Evolutionary conservation across 2,888 invertebrate species (phyloP), one percentile per base, ranked within the genome.

Genomic region (Orthonevra nobilis): DNA sequence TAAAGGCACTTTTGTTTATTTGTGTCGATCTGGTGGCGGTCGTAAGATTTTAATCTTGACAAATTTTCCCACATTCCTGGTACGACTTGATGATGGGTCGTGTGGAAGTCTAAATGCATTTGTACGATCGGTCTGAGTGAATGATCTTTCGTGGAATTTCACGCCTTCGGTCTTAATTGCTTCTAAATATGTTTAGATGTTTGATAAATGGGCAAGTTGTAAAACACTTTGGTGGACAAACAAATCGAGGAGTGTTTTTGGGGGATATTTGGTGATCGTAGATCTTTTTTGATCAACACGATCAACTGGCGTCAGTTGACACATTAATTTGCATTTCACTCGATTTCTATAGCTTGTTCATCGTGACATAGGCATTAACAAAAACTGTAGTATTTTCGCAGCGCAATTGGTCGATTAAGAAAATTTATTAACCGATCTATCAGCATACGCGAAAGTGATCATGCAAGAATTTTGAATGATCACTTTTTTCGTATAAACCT

Each of bases 1-100:
- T 26, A 30, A 17, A 42, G 42, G 42, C 54, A 54, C 56, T 69
- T 52, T 32, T 5, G 7, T n/a, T n/a, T n/a, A n/a, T n/a, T n/a
- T n/a, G n/a, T n/a, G n/a, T n/a, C n/a, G 36, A 64, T 70, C 36
- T 58, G 44, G 42, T 66, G 64, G 50, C 50, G 26, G 14, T 64
- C 56, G 48, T 75, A 12, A 50, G 69, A 52, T 64, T 58, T 12
- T 44, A 64, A 69, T 75, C 75, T 32, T 10, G 48, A 44, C 32
- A 23, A 48, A 52, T 44, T 50, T 50, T 73, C 50, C 58, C 42
- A 15, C 14, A 56, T 34, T n/a, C n/a, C n/a, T n/a, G n/a, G n/a
- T n/a, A n/a, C n/a, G n/a, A n/a, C n/a, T n/a, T 30, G 32, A 32
- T 38, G 32, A 48, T 10, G 26, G 32, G 32, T 7, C 6, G 6